Evolutionary conservation across 2,797 vertebrate genomes (phyloP), one percentile per base, ranked within the genome.

Genomic region (Gadopsis bispinosus): DNA sequence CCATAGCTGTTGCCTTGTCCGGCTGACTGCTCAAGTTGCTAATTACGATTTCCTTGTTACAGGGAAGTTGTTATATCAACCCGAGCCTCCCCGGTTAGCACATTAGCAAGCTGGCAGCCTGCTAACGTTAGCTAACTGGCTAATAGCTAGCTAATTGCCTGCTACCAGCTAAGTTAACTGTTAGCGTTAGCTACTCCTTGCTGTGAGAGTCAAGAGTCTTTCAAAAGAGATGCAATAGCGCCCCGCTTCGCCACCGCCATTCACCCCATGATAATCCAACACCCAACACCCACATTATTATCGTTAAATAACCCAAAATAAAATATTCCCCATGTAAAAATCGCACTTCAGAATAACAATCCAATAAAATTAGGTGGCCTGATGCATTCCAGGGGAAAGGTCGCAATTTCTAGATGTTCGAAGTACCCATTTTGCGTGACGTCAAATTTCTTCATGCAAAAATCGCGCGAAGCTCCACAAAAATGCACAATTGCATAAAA

Each of bases 171-270:
- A 89, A 87, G 89, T 89, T 85, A 87, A 87, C 85, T 74, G 88
- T 85, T 91, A 89, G 83, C 87, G 79, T 87, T 90, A 93, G 93
- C 91, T 90, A 41, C 85, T 91, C 77, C 81, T 87, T 45, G 82
- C 84, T 65, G 80, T 77, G 87, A 92, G 86, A 80, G 88, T 91
- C 87, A 8, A 67, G 37, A 45, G 86, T 73, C 76, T 90, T 94
- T 95, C 92, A 96, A 94, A 95, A 95, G 92, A 94, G 94, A 95
- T 96, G 93, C 96, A 97, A 97, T 93, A 97, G 96, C 97, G 97
- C 97, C 97, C 95, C 96, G 95, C 96, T 95, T 93, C 95, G 96
- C 96, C 96, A 96, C 91, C 93, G 95, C 94, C 95, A 94, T 92
- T 96, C 95, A 96, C 91, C 95, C 95, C 95, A 96, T 95, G 95